phyloP scores from a whole-genome alignment of 2,113 vertebrate genomes.

The Eidolon helvum region DNA sequence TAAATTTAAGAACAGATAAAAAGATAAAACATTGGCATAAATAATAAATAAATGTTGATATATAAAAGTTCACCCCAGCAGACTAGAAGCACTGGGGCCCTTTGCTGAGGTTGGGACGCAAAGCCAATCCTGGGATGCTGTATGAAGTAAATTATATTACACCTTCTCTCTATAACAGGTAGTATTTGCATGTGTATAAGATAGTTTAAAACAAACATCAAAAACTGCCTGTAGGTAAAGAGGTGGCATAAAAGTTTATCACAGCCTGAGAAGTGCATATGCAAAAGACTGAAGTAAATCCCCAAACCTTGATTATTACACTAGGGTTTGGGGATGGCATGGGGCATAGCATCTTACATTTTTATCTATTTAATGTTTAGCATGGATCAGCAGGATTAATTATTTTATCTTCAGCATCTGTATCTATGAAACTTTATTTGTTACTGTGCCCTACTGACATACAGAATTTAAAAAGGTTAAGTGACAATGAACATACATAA shows the following conservation, averaged over 20 bases:
- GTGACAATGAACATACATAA: not conserved
- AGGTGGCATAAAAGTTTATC: not conserved
- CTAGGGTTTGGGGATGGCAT: not conserved
- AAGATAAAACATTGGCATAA: not conserved
- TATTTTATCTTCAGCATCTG: not conserved
- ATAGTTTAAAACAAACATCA: constrained; percentile 8
- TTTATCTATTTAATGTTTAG: not conserved
- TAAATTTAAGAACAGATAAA: not conserved
- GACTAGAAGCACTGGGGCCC: not conserved
- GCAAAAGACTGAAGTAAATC: not conserved
- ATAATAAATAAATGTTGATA: not conserved
- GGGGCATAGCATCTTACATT: not conserved
- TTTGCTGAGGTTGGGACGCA: not conserved
- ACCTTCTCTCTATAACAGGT: not conserved
- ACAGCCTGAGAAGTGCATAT: not conserved
- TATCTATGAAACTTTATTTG: not conserved
- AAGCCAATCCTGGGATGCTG: not conserved
- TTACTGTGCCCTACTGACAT: not conserved
- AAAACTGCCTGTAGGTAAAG: not conserved
- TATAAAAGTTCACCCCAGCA: not conserved
- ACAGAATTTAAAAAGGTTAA: constrained; percentile 13
- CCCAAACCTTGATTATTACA: not conserved
- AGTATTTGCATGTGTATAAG: not conserved
- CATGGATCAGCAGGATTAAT: not conserved
- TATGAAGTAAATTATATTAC: not conserved